A percentile compares a stretch with the other conserved stretches of the same genome.
phyloP scores from a whole-genome alignment of 2,797 vertebrate species.

The Paguma larvata region DNA sequence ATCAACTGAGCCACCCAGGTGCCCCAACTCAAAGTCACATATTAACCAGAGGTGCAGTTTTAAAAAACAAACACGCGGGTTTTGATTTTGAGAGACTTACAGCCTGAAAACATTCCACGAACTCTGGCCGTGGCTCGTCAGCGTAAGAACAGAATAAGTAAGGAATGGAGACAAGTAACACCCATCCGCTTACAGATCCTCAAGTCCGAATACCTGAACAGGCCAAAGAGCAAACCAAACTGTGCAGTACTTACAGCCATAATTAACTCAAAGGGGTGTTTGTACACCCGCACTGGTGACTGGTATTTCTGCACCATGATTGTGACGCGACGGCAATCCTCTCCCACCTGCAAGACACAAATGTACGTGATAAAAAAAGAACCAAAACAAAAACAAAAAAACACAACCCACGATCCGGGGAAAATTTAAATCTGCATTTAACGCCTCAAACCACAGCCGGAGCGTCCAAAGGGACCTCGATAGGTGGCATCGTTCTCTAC shows the following conservation, averaged over 20 bases:
- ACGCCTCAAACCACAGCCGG: not conserved
- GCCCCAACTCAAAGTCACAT: not conserved
- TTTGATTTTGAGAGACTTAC: not conserved
- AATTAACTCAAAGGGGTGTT: slow-evolving; percentile 96
- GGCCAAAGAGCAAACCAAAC: not conserved
- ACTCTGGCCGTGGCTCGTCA: not conserved
- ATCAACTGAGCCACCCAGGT: no score
- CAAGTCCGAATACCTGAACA: not conserved
- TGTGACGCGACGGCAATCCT: slow-evolving; percentile 76
- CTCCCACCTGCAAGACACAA: slow-evolving; percentile 86
- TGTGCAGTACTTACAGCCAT: slow-evolving; percentile 94
- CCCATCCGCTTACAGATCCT: not conserved
- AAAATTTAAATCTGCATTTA: not conserved
- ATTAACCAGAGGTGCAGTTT: not conserved
- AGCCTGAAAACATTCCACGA: not conserved
- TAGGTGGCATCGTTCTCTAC: not conserved
- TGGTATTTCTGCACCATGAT: slow-evolving; percentile 99
- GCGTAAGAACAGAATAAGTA: not conserved
- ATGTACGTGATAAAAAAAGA: not conserved
- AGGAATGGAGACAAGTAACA: not conserved
- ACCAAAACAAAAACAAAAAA: slow-evolving; percentile 25
- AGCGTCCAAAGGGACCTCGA: not conserved
- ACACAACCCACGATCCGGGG: not conserved
- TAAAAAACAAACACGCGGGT: not conserved
- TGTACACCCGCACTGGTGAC: slow-evolving; percentile 97